phyloP scores from a whole-genome alignment of 2,888 invertebrate species.

The Caenorhabditis macrosperma region DNA sequence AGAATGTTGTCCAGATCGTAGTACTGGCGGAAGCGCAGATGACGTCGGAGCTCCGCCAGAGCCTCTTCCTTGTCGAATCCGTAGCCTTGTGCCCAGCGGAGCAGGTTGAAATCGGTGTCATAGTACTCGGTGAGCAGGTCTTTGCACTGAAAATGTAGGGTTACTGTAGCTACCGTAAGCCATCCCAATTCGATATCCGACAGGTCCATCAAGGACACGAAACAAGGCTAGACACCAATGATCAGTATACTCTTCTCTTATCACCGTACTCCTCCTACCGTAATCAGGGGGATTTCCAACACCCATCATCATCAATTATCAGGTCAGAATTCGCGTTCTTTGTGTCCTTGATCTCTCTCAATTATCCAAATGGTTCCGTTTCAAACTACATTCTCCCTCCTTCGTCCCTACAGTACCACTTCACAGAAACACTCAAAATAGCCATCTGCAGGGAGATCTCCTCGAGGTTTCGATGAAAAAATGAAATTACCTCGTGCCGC shows the following conservation, averaged over 20 bases:
- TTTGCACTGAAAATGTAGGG: constrained; percentile 51
- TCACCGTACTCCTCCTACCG: no score
- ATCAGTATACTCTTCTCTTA: background rate
- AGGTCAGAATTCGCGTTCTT: no score
- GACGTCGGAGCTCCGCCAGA: constrained; percentile 62
- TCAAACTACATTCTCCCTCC: no score
- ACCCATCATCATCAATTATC: no score
- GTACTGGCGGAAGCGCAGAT: constrained; percentile 69
- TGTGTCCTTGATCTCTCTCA: no score
- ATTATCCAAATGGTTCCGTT: no score
- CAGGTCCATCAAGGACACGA: no score
- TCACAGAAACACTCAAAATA: no score
- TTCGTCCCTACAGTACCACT: no score
- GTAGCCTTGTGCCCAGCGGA: constrained; percentile 72
- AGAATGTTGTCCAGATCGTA: constrained; percentile 68
- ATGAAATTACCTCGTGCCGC: constrained; percentile 40
- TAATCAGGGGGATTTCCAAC: no score
- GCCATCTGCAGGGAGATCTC: background rate
- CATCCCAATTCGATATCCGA: background rate
- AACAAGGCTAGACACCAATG: constrained; percentile 7
- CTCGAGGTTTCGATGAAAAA: background rate
- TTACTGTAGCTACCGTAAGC: background rate
- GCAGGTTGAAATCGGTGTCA: constrained; percentile 72
- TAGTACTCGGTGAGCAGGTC: constrained; percentile 69
- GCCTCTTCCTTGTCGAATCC: constrained; percentile 69